Base-by-base conservation (phyloP, 2,888 invertebrate genomes). In the Eucera pruinosa region DNA sequence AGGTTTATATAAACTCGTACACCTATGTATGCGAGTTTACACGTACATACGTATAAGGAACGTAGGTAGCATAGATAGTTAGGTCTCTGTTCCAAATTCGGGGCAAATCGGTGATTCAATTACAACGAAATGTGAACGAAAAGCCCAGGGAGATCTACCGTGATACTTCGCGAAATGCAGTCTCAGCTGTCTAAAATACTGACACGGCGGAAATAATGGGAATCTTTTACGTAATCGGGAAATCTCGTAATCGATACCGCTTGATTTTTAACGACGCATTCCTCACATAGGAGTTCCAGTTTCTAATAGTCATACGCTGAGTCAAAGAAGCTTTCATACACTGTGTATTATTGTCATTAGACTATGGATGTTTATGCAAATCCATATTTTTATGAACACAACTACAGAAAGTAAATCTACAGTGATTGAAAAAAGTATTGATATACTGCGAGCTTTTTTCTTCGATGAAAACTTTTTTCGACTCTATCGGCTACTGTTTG, bases 41-140 rank as follows among this genome's bases (percentile, higher is more conserved):
- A 48, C 43, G 11, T n/a, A 7, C 23, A 4, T 20, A n/a, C 18
- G 23, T 45, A 48, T 13, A 52, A 25, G 45, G n/a, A 67, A 11
- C 43, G 11, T 9, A 30, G 58, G 41, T 20, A 13, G 62, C 33
- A 39, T 27, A 43, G 58, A 60, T 11, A 15, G 43, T 23, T 25
- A 20, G 36, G 20, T 15, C 47, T 25, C 15, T 58, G 72, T 52
- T 41, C 64, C 41, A 58, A 78, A 78, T 69, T 78, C 54, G 36
- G 77, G 57, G 54, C 76, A 58, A 75, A 71, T 67, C 67, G 66
- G 66, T 77, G 71, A 77, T 71, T 70, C 70, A 71, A 77, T 78
- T 78, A 78, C 62, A 39, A 11, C 23, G 66, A 71, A 71, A 78
- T 43, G 58, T 7, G 58, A 45, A 25, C 47, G 67, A 64, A 67